A percentile compares a stretch with the other conserved stretches of the same genome.
Conservation (phyloP, 2,113 vertebrate genomes). For the Lagopus muta region DNA sequence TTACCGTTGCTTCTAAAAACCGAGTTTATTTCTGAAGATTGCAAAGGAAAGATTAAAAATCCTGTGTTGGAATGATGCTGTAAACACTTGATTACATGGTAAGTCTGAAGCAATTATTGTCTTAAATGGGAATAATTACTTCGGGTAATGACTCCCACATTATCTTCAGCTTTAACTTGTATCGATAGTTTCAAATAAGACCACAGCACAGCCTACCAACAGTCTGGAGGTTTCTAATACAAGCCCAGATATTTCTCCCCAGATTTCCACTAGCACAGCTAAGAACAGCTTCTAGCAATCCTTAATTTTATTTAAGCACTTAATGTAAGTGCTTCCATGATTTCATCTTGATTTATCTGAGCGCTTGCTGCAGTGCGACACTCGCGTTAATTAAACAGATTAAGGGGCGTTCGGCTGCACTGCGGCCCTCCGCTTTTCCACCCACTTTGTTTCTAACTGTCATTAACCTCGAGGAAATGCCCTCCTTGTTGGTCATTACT, state of each 20-base stretch:
- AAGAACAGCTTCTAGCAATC: not conserved
- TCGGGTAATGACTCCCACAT: not conserved
- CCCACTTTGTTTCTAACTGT: not conserved
- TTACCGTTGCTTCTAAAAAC: not conserved
- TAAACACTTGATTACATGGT: not conserved
- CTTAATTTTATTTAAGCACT: slow-evolving; percentile 15
- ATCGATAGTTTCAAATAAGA: not conserved
- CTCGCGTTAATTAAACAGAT: not conserved
- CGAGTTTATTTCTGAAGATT: not conserved
- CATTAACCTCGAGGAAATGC: slow-evolving; percentile 56
- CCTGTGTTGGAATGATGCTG: not conserved
- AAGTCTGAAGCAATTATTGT: not conserved
- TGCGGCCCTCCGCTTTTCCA: not conserved
- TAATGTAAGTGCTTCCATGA: not conserved
- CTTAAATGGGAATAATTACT: not conserved
- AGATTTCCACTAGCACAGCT: not conserved
- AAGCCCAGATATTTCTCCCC: not conserved
- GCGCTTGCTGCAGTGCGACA: not conserved
- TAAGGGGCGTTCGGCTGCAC: not conserved
- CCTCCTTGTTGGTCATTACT: slow-evolving; percentile 18
- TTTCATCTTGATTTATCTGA: slow-evolving; percentile 14
- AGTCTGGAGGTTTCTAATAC: not conserved
- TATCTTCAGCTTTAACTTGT: not conserved
- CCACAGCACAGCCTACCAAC: not conserved
- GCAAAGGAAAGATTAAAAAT: not conserved